Conservation (phyloP, 2,888 invertebrate species). For the Caprella mutica region DNA sequence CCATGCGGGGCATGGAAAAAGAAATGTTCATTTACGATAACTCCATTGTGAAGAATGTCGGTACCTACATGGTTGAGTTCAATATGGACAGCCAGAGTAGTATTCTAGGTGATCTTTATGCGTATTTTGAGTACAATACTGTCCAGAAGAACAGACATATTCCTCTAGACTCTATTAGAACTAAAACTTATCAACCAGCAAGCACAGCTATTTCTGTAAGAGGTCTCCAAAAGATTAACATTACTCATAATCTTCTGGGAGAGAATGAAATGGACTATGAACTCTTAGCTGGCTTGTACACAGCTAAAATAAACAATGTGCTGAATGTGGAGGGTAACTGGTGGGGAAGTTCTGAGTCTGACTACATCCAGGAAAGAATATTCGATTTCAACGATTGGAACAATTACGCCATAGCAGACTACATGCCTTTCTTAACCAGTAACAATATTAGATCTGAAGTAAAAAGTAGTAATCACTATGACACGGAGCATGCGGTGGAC, state of each 20-base stretch:
- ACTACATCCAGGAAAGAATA: slow-evolving; percentile 64
- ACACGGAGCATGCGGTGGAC: slow-evolving; percentile 46
- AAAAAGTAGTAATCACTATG: slow-evolving; percentile 50
- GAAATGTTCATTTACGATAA: slow-evolving; percentile 72
- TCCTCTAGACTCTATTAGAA: slow-evolving; percentile 4
- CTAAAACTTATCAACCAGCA: slow-evolving; percentile 44
- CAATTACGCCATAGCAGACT: slow-evolving; percentile 85
- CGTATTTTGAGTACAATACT: slow-evolving; percentile 64
- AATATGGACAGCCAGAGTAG: slow-evolving; percentile 84
- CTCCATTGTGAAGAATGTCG: slow-evolving; percentile 63
- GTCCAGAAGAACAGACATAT: slow-evolving; percentile 52
- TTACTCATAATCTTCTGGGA: slow-evolving; percentile 77
- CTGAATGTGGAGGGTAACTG: slow-evolving; percentile 87
- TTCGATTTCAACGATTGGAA: slow-evolving; percentile 99
- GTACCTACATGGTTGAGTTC: slow-evolving; percentile 73
- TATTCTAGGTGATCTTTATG: slow-evolving; percentile 71
- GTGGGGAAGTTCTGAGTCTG: slow-evolving; percentile 77
- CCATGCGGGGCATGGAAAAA: slow-evolving; percentile 92
- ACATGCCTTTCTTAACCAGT: slow-evolving; percentile 71
- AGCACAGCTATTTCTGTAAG: slow-evolving; percentile 80
- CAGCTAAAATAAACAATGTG: slow-evolving; percentile 72
- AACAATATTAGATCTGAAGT: slow-evolving; percentile 39
- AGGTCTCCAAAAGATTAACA: slow-evolving; percentile 85
- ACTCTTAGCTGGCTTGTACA: slow-evolving; percentile 70
- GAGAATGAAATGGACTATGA: slow-evolving; percentile 71